phyloP scores from a whole-genome alignment of 2,888 invertebrate species.

The Pardosa pseudoannulata region DNA sequence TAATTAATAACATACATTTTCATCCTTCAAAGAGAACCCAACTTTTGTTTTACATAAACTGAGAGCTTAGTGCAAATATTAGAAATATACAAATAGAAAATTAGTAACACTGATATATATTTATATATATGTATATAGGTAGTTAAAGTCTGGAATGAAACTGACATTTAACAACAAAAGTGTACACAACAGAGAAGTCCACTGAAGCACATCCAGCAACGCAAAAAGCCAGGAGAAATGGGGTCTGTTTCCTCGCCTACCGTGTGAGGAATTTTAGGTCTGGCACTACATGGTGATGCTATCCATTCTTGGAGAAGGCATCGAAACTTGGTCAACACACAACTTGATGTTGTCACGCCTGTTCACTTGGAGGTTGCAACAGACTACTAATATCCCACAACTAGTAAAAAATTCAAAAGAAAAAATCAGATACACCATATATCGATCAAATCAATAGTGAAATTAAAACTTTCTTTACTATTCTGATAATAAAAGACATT shows the following conservation, averaged over 20 bases:
- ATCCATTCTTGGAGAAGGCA: conserved; percentile 33
- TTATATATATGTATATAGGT: conserved; percentile 25
- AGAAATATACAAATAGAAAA: no score
- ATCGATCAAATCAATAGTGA: no score
- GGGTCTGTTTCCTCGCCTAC: conserved; percentile 13
- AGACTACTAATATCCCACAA: conserved; percentile 72
- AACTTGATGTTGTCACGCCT: conserved; percentile 39
- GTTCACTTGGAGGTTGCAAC: conserved; percentile 42
- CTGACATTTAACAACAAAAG: conserved; percentile 46
- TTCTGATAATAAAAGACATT: no score
- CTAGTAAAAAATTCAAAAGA: conserved; percentile 50
- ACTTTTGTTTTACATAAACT: not conserved
- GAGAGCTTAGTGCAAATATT: no score
- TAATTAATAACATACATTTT: no score
- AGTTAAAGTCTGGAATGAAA: conserved; percentile 53
- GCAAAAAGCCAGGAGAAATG: conserved; percentile 24
- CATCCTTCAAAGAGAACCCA: not conserved
- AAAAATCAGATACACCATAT: no score
- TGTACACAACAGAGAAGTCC: conserved; percentile 46
- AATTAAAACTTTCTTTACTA: no score
- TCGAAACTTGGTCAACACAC: conserved; percentile 11
- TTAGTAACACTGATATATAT: conserved; percentile 40
- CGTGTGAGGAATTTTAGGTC: conserved; percentile 7
- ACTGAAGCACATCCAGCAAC: conserved; percentile 35
- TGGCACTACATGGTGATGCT: conserved; percentile 44